Evolutionary conservation across 2,113 vertebrate species (phyloP).

Genomic region (Butorides virescens): DNA sequence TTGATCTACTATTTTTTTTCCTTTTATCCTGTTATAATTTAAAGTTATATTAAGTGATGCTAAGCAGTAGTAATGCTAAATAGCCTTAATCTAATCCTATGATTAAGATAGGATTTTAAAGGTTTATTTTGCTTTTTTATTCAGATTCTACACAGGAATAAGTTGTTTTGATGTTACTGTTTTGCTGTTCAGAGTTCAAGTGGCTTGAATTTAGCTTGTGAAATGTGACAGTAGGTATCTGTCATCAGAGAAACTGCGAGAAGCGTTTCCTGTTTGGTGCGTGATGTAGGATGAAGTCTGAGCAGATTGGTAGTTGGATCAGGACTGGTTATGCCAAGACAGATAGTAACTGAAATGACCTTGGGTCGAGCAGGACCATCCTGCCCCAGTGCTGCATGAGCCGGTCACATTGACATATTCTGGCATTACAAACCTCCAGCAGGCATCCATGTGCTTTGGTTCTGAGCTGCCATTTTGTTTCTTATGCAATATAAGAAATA

Average conservation of each 20-base stretch:
- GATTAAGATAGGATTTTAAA: neutral
- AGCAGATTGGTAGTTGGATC: neutral
- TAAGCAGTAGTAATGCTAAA: neutral
- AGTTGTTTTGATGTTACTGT: neutral
- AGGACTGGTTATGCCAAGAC: neutral
- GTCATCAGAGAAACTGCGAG: neutral
- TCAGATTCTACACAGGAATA: neutral
- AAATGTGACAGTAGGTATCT: neutral
- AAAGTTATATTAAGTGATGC: neutral
- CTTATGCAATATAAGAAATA: neutral
- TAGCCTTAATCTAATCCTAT: neutral
- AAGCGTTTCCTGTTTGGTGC: neutral
- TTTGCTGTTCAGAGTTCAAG: neutral
- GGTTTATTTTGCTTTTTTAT: neutral
- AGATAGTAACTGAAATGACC: neutral
- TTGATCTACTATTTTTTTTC: neutral
- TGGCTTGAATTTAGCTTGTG: neutral
- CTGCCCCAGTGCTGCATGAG: neutral
- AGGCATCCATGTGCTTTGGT: neutral
- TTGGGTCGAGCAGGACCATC: neutral
- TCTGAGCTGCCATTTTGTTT: neutral
- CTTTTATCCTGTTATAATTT: neutral
- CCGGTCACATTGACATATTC: neutral
- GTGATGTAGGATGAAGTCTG: neutral
- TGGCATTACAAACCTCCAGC: neutral